phyloP scores from a whole-genome alignment of 2,888 invertebrate genomes.

The Philaethria dido region DNA sequence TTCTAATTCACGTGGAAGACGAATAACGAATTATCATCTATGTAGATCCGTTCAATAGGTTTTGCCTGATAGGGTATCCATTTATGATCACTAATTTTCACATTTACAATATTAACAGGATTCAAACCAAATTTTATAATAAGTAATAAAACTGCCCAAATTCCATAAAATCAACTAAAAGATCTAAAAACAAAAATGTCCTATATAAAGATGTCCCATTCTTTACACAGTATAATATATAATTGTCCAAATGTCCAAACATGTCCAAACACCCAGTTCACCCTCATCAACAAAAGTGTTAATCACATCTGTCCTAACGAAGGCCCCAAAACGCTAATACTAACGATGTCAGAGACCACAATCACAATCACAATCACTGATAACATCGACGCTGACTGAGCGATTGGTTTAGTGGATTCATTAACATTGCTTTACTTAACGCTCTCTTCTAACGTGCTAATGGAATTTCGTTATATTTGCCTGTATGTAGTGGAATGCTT shows the following conservation, averaged over 20 bases:
- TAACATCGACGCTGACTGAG: constrained; percentile 35
- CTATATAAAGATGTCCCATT: not conserved
- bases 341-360: constrained; percentile 37
- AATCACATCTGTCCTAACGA: constrained; percentile 33
- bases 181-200: too few relatives aligned
- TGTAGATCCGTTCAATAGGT: too few relatives aligned
- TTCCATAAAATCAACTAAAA: not conserved
- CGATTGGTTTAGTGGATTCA: constrained; percentile 36
- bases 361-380: constrained; percentile 37
- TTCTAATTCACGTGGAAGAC: too few relatives aligned
- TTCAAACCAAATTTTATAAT: too few relatives aligned
- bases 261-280: not conserved
- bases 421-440: constrained; percentile 28
- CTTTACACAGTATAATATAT: not conserved
- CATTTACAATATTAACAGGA: too few relatives aligned
- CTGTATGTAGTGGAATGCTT: not conserved
- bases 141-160: too few relatives aligned
- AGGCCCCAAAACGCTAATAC: constrained; percentile 23
- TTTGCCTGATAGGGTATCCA: too few relatives aligned
- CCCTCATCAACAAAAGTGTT: constrained; percentile 29
- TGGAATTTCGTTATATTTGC: not conserved
- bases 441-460: constrained; percentile 2
- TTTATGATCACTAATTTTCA: too few relatives aligned
- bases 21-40: too few relatives aligned
- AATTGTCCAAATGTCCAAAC: not conserved